A percentile compares a stretch with the other conserved stretches of the same genome.
phyloP scores from a whole-genome alignment of 2,888 invertebrate species.

The Troides oblongomaculatus region DNA sequence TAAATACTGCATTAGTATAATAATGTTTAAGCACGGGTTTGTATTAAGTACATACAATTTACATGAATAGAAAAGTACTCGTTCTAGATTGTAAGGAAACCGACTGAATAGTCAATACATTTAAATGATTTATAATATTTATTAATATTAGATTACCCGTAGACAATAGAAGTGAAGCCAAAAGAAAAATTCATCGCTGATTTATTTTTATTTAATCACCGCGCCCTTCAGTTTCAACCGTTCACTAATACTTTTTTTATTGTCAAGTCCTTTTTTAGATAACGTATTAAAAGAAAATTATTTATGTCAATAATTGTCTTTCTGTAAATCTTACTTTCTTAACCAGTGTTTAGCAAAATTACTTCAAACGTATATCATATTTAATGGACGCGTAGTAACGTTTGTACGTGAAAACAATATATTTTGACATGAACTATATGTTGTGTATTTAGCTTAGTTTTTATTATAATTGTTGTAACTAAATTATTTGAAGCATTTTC shows the following conservation, averaged over 20 bases:
- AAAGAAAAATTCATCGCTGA: constrained; percentile 6
- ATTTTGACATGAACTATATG: not conserved
- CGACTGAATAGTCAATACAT: constrained; percentile 79
- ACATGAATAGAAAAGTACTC: constrained; percentile 40
- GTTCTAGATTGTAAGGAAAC: constrained; percentile 66
- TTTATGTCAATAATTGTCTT: too few relatives aligned
- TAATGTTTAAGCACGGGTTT: constrained; percentile 23
- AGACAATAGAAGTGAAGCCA: constrained; percentile 15
- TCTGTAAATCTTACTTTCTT: not conserved
- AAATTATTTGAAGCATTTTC: constrained; percentile 35
- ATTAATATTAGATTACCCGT: constrained; percentile 24
- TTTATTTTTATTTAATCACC: not conserved
- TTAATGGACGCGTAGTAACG: not conserved
- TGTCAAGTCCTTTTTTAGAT: too few relatives aligned
- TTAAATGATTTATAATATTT: constrained; percentile 63
- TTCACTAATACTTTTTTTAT: not conserved
- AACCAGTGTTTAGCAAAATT: not conserved
- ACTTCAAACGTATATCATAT: not conserved
- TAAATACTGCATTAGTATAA: constrained; percentile 11
- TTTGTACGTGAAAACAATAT: not conserved
- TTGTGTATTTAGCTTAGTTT: too few relatives aligned
- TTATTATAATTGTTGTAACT: constrained; percentile 22
- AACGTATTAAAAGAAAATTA: too few relatives aligned
- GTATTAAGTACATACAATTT: constrained; percentile 22
- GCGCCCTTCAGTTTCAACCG: constrained; percentile 6